Percentiles rank a stretch among this genome's conserved stretches.
These are phyloP conservation scores for Trisateles emortualis DNA, from an alignment of 2,888 invertebrate genomes.

Conservation along the genomic window DNA sequence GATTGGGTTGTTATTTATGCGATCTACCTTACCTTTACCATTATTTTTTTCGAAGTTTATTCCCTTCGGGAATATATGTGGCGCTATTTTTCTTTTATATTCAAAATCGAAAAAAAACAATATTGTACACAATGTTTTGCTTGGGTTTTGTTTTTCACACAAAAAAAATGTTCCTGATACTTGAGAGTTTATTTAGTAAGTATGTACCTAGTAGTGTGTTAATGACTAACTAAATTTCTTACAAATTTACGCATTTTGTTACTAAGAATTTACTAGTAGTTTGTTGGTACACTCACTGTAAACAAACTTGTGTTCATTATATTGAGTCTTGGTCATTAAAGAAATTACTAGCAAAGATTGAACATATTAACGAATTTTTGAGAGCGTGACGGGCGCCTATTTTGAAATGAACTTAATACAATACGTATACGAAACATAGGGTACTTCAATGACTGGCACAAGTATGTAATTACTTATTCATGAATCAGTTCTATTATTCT, in stretches of 20 bases:
- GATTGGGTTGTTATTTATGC: too few relatives aligned
- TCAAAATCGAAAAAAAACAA: too few relatives aligned
- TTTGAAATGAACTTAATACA: constrained; percentile 53
- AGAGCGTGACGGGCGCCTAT: constrained; percentile 65
- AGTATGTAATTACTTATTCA: background rate
- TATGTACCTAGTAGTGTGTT: background rate
- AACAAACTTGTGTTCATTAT: constrained; percentile 6
- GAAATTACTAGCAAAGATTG: constrained; percentile 6
- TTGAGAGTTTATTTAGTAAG: too few relatives aligned
- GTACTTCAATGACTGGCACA: constrained; percentile 6
- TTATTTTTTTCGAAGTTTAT: too few relatives aligned
- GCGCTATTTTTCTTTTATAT: too few relatives aligned
- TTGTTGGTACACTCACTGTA: background rate
- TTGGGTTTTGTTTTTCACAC: too few relatives aligned
- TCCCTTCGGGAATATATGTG: too few relatives aligned
- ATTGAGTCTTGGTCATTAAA: constrained; percentile 1
- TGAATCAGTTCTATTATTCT: background rate
- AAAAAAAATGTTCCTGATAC: too few relatives aligned
- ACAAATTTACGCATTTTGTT: background rate
- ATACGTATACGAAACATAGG: constrained; percentile 9
- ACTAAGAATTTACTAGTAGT: constrained; percentile 7
- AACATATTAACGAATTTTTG: constrained; percentile 55
- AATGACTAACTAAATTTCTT: too few relatives aligned
- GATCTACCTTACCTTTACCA: too few relatives aligned
- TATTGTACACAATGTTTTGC: too few relatives aligned